Percentiles rank a stretch among this genome's conserved stretches.
Evolutionary conservation across 2,797 vertebrate species (phyloP).

Genomic region (Mareca penelope): DNA sequence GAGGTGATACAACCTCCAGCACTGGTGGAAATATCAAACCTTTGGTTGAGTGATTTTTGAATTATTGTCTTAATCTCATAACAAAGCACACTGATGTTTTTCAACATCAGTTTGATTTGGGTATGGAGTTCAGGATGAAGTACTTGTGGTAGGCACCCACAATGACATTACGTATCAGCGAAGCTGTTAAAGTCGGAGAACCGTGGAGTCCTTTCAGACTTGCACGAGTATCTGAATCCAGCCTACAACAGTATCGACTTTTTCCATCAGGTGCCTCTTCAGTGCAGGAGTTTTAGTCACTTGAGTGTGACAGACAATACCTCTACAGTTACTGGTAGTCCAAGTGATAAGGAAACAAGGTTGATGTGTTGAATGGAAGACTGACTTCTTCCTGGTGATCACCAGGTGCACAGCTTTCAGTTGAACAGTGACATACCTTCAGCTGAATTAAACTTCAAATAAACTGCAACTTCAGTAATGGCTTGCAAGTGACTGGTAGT

Average conservation of each 20-base stretch:
- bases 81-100: neutral
- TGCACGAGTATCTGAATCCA: neutral
- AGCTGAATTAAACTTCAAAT: neutral
- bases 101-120: neutral
- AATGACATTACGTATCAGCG: neutral
- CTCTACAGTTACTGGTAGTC: neutral
- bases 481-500: neutral
- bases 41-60: neutral
- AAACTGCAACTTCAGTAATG: neutral
- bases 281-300: neutral
- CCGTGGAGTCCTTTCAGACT: neutral
- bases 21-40: neutral
- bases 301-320: neutral
- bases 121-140: neutral
- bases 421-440: neutral
- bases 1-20: neutral
- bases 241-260: neutral
- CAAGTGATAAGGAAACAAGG: neutral
- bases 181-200: neutral
- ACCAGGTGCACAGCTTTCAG: neutral
- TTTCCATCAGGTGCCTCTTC: neutral
- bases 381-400: neutral
- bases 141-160: neutral
- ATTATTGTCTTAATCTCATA: neutral
- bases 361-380: neutral